A percentile compares a stretch with the other conserved stretches of the same genome.
phyloP scores from a whole-genome alignment of 2,888 invertebrate genomes.

The Diarsia brunnea region DNA sequence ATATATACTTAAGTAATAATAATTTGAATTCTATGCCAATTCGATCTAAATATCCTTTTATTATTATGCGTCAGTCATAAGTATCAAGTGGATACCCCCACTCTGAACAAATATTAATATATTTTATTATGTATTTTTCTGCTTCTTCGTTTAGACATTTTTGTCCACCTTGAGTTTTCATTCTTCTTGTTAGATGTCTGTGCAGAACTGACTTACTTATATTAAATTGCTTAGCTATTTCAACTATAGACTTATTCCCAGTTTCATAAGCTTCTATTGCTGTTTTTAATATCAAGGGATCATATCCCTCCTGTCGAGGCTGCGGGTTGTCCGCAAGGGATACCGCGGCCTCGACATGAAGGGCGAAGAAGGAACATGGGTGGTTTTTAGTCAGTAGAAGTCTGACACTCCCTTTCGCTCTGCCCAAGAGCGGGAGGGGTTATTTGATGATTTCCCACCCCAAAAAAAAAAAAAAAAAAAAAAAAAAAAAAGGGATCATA shows the following conservation, averaged over 20 bases:
- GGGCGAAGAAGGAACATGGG: too few relatives aligned
- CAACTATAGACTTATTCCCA: constrained; percentile 9
- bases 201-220: background rate
- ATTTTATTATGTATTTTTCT: constrained; percentile 18
- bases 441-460: too few relatives aligned
- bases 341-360: too few relatives aligned
- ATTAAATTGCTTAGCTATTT: constrained; percentile 15
- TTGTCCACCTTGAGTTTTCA: constrained; percentile 9
- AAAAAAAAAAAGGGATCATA: constrained; percentile 35
- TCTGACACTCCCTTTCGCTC: too few relatives aligned
- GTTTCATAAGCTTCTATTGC: constrained; percentile 26
- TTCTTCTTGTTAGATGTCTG: constrained; percentile 6
- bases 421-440: too few relatives aligned
- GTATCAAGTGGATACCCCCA: constrained; percentile 64
- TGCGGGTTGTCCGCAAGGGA: too few relatives aligned
- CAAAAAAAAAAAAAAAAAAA: too few relatives aligned
- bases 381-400: too few relatives aligned
- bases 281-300: constrained; percentile 26
- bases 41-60: constrained; percentile 61
- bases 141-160: background rate
- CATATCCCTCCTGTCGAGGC: too few relatives aligned
- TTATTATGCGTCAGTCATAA: constrained; percentile 49
- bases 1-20: too few relatives aligned
- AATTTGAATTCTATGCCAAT: constrained; percentile 31
- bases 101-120: constrained; percentile 62